A percentile compares a stretch with the other conserved stretches of the same genome.
Evolutionary conservation across 2,797 vertebrate species (phyloP).

Genomic region (Sparus aurata): DNA sequence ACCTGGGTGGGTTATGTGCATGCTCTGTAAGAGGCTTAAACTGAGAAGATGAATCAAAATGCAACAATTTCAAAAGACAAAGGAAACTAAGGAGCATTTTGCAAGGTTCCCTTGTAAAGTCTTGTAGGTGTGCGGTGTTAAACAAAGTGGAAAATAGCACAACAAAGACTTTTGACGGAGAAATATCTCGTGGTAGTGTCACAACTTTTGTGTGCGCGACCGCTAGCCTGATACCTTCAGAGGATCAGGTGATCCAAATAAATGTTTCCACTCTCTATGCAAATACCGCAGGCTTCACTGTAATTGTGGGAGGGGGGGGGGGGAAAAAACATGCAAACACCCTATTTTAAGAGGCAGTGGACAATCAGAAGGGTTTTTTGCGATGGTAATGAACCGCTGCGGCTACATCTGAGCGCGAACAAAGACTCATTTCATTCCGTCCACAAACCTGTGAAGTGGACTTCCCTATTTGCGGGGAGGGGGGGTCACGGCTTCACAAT

Average conservation of each 20-base stretch:
- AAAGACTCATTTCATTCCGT: conserved; percentile 75
- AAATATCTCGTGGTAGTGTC: conserved; percentile 21
- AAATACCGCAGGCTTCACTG: conserved; percentile 62
- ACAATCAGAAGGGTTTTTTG: conserved; percentile 68
- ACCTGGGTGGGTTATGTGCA: conserved; percentile 80
- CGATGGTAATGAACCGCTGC: conserved; percentile 67
- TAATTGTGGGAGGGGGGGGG: conserved; percentile 12
- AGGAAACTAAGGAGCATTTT: conserved; percentile 64
- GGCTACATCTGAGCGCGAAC: conserved; percentile 60
- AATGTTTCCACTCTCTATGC: conserved; percentile 63
- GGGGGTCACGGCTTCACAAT: conserved; percentile 73
- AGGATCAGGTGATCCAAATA: conserved; percentile 56
- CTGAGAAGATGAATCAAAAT: conserved; percentile 78
- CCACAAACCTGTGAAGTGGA: conserved; percentile 78
- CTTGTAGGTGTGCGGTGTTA: conserved; percentile 34
- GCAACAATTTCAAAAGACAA: conserved; percentile 76
- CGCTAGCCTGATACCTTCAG: conserved; percentile 23
- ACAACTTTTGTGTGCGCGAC: conserved; percentile 13
- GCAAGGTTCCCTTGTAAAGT: conserved; percentile 50
- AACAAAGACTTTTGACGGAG: conserved; percentile 61
- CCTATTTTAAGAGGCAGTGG: conserved; percentile 61
- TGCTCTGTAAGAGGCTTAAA: conserved; percentile 71
- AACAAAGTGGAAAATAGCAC: conserved; percentile 56
- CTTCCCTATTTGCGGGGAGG: conserved; percentile 70
- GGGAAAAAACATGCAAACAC: conserved; percentile 57